Conservation (phyloP, 2,888 invertebrate species). For the Eupelmus urozonus region DNA sequence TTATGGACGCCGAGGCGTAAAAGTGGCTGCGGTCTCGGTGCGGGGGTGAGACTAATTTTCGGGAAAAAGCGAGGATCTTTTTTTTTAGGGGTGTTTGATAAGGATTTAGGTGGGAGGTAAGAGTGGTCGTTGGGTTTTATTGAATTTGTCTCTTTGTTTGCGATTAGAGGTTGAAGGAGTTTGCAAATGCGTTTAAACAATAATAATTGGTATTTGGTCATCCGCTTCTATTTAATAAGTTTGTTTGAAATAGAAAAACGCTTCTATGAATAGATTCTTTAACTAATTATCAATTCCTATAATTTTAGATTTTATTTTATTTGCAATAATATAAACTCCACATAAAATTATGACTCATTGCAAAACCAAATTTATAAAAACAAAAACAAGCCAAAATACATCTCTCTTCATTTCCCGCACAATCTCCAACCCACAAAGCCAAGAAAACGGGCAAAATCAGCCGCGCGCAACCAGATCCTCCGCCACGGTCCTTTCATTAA, state of each 20-base stretch:
- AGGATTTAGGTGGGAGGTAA: background rate
- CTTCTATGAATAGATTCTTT: too few relatives aligned
- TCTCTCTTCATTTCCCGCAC: too few relatives aligned
- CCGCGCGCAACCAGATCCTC: background rate
- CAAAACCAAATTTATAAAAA: too few relatives aligned
- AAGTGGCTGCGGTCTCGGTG: conserved; percentile 1
- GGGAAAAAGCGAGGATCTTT: background rate
- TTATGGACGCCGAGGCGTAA: conserved; percentile 55
- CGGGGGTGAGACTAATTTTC: conserved; percentile 3
- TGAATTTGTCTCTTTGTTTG: background rate
- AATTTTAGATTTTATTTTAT: too few relatives aligned
- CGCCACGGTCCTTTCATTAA: conserved; percentile 39
- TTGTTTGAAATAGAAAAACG: too few relatives aligned
- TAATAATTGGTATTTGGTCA: too few relatives aligned
- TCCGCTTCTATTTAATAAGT: background rate
- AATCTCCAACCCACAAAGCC: too few relatives aligned
- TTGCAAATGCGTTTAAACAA: too few relatives aligned
- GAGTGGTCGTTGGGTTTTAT: conserved; percentile 20
- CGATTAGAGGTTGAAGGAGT: conserved; percentile 22
- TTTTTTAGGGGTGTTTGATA: background rate
- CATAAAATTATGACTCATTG: too few relatives aligned
- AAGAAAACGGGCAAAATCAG: background rate
- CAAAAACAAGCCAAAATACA: too few relatives aligned
- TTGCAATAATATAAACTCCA: too few relatives aligned
- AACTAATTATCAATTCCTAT: too few relatives aligned